Conservation (phyloP, 2,888 invertebrate species). For the Onchidella celtica region DNA sequence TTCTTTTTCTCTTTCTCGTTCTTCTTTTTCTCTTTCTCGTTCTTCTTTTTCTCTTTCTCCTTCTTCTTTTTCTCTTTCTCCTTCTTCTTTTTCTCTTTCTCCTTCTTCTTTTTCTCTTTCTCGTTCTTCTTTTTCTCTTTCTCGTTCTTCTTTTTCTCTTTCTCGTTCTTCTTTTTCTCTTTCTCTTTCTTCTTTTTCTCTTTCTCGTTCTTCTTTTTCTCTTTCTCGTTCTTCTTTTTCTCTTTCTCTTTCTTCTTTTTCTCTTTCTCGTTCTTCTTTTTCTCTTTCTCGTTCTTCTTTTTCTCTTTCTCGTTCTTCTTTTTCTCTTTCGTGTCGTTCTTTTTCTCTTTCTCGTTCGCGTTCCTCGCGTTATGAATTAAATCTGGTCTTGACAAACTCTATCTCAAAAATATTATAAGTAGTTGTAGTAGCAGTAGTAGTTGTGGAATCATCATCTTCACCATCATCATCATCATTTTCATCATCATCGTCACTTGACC, state of each 20-base stretch:
- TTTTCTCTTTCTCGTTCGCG: no score
- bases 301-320: background rate
- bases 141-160: background rate
- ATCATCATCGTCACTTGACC: no score
- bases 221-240: background rate
- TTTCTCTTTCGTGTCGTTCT: no score
- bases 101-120: background rate
- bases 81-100: background rate
- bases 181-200: background rate
- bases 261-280: background rate
- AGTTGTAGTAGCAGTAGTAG: no score
- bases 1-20: background rate
- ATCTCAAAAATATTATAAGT: no score
- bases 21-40: background rate
- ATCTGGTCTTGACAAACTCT: no score
- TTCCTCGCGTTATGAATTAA: no score
- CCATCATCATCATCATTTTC: no score
- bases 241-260: background rate
- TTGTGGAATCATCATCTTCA: no score
- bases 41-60: background rate
- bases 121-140: background rate
- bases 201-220: background rate
- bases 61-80: background rate
- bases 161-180: background rate
- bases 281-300: background rate